These are phyloP conservation scores for Erinaceus europaeus DNA, from an alignment of 2,113 vertebrate genomes.

Conservation along the genomic window DNA sequence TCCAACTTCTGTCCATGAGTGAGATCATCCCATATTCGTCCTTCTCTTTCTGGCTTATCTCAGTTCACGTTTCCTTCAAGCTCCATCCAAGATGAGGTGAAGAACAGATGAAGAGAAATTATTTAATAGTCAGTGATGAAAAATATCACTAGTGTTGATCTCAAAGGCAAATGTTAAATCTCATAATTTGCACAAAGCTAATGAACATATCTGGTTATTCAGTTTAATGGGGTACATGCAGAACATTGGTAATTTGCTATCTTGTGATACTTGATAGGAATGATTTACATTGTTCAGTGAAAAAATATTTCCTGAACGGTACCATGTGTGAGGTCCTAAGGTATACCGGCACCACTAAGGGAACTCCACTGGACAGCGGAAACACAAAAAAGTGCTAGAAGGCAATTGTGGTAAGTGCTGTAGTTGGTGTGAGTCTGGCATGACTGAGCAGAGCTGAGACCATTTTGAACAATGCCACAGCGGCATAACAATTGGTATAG, in stretches of 20 bases:
- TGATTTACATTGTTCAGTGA: not conserved
- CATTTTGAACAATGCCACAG: not conserved
- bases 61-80: no score
- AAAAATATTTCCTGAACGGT: not conserved
- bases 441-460: not conserved
- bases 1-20: no score
- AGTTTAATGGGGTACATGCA: not conserved
- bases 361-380: not conserved
- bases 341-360: not conserved
- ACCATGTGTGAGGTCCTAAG: not conserved
- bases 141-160: not conserved
- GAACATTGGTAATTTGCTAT: not conserved
- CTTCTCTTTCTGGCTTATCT: no score
- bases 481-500: not conserved
- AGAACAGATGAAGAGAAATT: not conserved
- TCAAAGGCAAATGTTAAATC: not conserved
- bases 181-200: not conserved
- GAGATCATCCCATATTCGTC: no score
- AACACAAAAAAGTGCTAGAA: not conserved
- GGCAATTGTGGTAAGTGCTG: accelerated
- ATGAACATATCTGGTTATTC: not conserved
- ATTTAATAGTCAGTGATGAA: not conserved
- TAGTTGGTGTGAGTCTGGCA: not conserved
- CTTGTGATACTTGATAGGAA: not conserved
- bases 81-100: no score